Percentiles rank a stretch among this genome's conserved stretches.
Conservation (phyloP, 2,888 invertebrate species). For the Diploptera punctata region DNA sequence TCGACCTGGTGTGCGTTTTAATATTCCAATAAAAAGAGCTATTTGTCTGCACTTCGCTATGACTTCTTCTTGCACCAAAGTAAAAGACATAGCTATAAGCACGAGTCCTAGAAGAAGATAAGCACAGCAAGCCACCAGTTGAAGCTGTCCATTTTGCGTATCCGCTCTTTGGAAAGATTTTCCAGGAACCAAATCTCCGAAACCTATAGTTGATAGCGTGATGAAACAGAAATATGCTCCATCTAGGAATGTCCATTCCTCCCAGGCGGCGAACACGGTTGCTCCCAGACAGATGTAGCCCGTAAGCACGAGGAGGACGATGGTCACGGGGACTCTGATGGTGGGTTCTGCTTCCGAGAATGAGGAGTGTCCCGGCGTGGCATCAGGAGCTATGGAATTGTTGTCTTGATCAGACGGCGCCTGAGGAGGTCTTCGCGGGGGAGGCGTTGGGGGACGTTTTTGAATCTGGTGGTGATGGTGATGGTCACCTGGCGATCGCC, state of each 20-base stretch:
- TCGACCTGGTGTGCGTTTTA: slow-evolving; percentile 58
- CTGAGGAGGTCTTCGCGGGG: slow-evolving; percentile 52
- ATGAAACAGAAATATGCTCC: slow-evolving; percentile 87
- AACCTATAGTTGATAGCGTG: slow-evolving; percentile 82
- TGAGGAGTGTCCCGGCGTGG: background rate
- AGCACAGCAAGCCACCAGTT: slow-evolving; percentile 79
- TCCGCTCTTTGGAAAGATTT: slow-evolving; percentile 50
- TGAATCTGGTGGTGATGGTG: slow-evolving; percentile 42
- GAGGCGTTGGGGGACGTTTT: slow-evolving; percentile 44
- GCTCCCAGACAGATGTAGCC: slow-evolving; percentile 80
- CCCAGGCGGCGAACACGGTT: slow-evolving; percentile 78
- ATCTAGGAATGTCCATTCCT: slow-evolving; percentile 81
- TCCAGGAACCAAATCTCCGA: slow-evolving; percentile 77
- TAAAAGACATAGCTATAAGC: slow-evolving; percentile 85
- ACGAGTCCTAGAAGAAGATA: slow-evolving; percentile 81
- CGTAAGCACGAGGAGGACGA: slow-evolving; percentile 71
- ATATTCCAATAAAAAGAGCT: slow-evolving; percentile 67
- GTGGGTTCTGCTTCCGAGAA: background rate
- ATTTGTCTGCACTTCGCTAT: slow-evolving; percentile 55
- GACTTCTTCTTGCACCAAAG: slow-evolving; percentile 81
- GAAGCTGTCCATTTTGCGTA: slow-evolving; percentile 65
- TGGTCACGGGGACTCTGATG: slow-evolving; percentile 64
- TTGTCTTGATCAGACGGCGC: slow-evolving; percentile 48
- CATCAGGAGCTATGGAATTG: slow-evolving; percentile 34
- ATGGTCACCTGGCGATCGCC: slow-evolving; percentile 54